Percentiles rank a stretch among this genome's conserved stretches.
Evolutionary conservation across 64 coral and sea anemone genomes (phyloP).

Genomic region (Acropora yongei): DNA sequence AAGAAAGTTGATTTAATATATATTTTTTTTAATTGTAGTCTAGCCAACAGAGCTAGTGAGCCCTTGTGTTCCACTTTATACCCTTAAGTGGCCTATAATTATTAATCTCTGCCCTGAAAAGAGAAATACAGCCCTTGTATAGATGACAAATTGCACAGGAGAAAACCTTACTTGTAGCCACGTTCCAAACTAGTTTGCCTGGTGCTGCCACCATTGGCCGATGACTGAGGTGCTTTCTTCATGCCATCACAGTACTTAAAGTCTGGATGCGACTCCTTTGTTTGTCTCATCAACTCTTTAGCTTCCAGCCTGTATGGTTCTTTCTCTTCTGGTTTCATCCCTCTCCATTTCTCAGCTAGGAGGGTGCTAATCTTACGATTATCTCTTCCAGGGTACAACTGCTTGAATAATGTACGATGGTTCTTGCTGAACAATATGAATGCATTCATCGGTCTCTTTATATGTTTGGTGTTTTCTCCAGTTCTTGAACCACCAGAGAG

Average conservation of each 20-base stretch:
- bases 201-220: background rate
- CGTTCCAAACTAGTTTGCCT: background rate
- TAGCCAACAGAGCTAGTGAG: too few species aligned
- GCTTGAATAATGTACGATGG: slow-evolving; percentile 46
- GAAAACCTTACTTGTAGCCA: slow-evolving; percentile 4
- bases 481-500: background rate
- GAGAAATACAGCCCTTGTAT: too few species aligned
- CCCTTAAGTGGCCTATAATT: too few species aligned
- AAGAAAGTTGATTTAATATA: too few species aligned
- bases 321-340: slow-evolving; percentile 53
- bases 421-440: slow-evolving; percentile 56
- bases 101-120: too few species aligned
- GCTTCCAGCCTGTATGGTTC: slow-evolving; percentile 45
- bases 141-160: background rate
- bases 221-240: background rate
- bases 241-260: slow-evolving; percentile 59
- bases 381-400: slow-evolving; percentile 52
- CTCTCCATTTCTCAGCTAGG: slow-evolving; percentile 55
- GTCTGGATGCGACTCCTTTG: slow-evolving; percentile 62
- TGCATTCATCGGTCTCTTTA: slow-evolving; percentile 76
- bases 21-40: too few species aligned
- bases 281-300: slow-evolving; percentile 57
- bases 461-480: background rate
- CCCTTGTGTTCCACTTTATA: too few species aligned
- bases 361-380: slow-evolving; percentile 64